phyloP scores from a whole-genome alignment of 2,797 vertebrate species.

The Iguana delicatissima region DNA sequence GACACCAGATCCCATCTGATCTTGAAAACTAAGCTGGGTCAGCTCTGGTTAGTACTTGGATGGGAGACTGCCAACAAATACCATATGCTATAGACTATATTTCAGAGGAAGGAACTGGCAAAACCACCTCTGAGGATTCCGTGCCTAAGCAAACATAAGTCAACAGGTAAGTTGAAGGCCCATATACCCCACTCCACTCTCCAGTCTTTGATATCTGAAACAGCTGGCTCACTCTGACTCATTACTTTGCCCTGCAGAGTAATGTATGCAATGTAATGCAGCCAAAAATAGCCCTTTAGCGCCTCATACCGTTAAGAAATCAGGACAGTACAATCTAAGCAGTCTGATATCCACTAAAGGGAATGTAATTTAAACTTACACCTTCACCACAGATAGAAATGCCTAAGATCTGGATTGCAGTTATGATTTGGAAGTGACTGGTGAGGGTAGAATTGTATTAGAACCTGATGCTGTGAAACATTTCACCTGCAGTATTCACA shows the following conservation, averaged over 20 bases:
- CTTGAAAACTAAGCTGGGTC: no score
- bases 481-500: constrained; percentile 1
- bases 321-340: not conserved
- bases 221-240: not conserved
- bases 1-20: no score
- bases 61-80: no score
- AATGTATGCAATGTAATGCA: not conserved
- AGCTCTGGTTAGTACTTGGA: no score
- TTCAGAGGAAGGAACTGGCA: no score
- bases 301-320: not conserved
- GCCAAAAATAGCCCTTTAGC: not conserved
- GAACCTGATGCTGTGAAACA: not conserved
- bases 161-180: no score
- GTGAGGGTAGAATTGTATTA: not conserved
- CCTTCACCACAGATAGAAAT: not conserved
- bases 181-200: no score
- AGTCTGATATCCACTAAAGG: not conserved
- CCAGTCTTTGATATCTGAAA: not conserved
- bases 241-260: not conserved
- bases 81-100: no score
- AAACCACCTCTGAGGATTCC: no score
- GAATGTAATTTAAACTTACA: not conserved
- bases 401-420: not conserved
- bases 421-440: not conserved
- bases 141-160: no score